Base-by-base conservation (phyloP, 1,140 invertebrate species). In the Drosophila rufa region DNA sequence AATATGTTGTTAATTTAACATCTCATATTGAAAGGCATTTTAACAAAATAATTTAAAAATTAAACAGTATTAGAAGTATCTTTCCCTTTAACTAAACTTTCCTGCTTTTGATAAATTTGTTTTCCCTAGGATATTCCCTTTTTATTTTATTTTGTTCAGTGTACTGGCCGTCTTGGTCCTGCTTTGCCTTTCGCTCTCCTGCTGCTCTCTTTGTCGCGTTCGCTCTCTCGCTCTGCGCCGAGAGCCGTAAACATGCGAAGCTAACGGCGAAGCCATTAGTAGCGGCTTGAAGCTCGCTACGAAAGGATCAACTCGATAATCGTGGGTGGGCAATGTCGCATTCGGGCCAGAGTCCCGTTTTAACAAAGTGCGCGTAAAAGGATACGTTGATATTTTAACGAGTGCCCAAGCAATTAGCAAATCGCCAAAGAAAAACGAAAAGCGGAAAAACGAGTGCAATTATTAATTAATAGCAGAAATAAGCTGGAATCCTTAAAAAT, bases 211-310 rank as follows among this genome's bases (percentile, higher is more conserved):
- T 11, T 22, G 22, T 6, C 40, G n/a, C 42, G 30, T 42, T 74
- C 30, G 57, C 53, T 36, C 69, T 70, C 42, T 51, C 46, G 14
- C 27, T 40, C 5, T 15, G 30, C 11, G n/a, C 17, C 11, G 68
- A 43, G 58, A 64, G 71, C 53, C 50, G 71, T 75, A 48, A 73
- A 64, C 70, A 47, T 40, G 40, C 43, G 30, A 57, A 47, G 53
- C 40, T 14, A 40, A 27, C 42, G 64, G 14, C 1, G 38, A 48
- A 30, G 43, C 50, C 42, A 68, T 60, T 75, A 87, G 83, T 87
- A 69, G 80, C 74, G 68, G 59, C 68, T 51, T 46, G 58, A 62
- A 89, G 84, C 84, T 89, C 59, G 66, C 70, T 66, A 77, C 64
- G 80, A 64, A 89, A 83, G 83, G 83, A 87, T 89, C 84, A 60